These are phyloP conservation scores for Micromys minutus DNA, from an alignment of 2,113 vertebrate species.

Conservation along the genomic window DNA sequence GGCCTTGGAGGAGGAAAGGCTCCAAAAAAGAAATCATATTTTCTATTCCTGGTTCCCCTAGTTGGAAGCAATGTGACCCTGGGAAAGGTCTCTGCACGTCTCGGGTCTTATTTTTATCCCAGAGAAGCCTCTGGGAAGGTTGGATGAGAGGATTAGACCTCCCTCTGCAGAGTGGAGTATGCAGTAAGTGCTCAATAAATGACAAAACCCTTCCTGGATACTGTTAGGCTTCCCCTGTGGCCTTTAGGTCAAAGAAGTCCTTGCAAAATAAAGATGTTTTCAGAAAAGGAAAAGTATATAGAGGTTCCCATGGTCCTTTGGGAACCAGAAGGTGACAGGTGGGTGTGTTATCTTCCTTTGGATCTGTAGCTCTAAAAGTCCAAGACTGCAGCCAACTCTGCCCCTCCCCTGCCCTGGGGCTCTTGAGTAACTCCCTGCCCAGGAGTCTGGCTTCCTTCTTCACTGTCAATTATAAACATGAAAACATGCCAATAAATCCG, in stretches of 20 bases:
- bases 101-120: not conserved
- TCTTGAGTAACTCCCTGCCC: not conserved
- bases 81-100: not conserved
- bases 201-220: fast-evolving
- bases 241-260: not conserved
- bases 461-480: not conserved
- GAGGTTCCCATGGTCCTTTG: fast-evolving
- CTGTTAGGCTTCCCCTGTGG: not conserved
- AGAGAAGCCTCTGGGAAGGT: not conserved
- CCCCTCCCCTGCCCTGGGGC: not conserved
- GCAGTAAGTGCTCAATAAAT: not conserved
- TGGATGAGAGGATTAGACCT: not conserved
- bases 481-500: not conserved
- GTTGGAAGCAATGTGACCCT: not conserved
- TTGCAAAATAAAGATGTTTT: not conserved
- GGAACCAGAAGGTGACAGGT: not conserved
- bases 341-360: not conserved
- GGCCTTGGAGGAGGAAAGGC: not conserved
- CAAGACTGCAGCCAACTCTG: no score
- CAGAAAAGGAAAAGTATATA: not conserved
- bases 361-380: not conserved
- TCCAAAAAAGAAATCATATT: not conserved
- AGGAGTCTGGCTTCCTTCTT: not conserved
- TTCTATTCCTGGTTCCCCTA: not conserved
- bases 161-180: not conserved